Evolutionary conservation across 2,797 vertebrate genomes (phyloP), one percentile per base, ranked within the genome.

Genomic region (Myotis daubentonii): DNA sequence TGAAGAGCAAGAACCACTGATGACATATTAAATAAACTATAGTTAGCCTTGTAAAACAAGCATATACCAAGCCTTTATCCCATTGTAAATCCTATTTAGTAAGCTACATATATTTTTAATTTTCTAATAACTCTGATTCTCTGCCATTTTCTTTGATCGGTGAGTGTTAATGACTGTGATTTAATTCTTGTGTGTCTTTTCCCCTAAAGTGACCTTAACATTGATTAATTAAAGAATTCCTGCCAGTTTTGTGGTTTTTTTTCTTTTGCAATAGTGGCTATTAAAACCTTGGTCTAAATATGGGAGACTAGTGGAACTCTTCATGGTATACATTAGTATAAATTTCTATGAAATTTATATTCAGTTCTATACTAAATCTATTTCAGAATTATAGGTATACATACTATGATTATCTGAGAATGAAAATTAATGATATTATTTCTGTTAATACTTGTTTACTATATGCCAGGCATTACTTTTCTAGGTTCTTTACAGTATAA

Each of bases 121-220:
- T 99, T 99, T 98, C 98, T 99, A 99, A 99, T 99, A 99, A 98
- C 98, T 97, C 96, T 98, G 98, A 98, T 98, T 98, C 98, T 98
- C 98, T 98, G 97, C 98, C 94, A 97, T 98, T 99, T 98, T 99
- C 98, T 99, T 98, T 98, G 97, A 97, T 97, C 98, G 97, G 97
- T 97, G 93, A 97, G 91, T 97, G 97, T 97, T 98, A 96, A 97
- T 98, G 94, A 97, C 98, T 98, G 90, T 97, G 91, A 89, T 97
- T 98, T 93, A 95, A 84, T 97, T 98, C 71, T 88, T 97, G 95
- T 97, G 97, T 95, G 96, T 88, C 71, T 92, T 96, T 92, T 83
- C 89, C 94, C 87, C 95, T 97, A 51, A 98, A 95, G 92, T 98
- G 95, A 97, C 95, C 97, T 98, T 97, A 98, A 97, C 96, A 97